These are phyloP conservation scores for Mesorhabditis sp. DNA, from an alignment of 2,888 invertebrate genomes.

Conservation along the genomic window DNA sequence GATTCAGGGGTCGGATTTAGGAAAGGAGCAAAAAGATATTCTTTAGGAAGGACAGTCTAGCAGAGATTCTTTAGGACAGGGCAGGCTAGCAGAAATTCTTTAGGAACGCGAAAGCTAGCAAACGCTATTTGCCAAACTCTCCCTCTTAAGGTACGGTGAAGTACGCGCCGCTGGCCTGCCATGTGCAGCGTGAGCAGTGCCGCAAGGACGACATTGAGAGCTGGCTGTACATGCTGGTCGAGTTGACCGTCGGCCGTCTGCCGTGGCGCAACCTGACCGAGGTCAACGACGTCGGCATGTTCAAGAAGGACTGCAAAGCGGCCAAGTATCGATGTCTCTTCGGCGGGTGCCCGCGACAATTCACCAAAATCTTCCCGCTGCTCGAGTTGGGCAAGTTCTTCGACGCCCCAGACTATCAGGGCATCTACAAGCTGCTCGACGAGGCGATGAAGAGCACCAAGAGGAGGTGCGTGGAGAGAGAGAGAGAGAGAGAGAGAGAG, in stretches of 20 bases:
- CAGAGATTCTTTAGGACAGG: no score
- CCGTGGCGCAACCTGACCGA: constrained; percentile 42
- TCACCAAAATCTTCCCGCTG: constrained; percentile 33
- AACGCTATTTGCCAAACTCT: neutral
- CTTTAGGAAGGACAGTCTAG: no score
- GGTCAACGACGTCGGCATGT: constrained; percentile 36
- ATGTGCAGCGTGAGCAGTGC: constrained; percentile 38
- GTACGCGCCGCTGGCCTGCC: constrained; percentile 38
- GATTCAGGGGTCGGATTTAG: constrained; percentile 24
- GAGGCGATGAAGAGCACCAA: constrained; percentile 33
- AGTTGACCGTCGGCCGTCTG: constrained; percentile 32
- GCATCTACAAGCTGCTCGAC: constrained; percentile 35
- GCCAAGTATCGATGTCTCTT: constrained; percentile 28
- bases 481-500: no score
- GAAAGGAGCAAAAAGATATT: no score
- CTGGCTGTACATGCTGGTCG: constrained; percentile 49
- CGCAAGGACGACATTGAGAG: constrained; percentile 44
- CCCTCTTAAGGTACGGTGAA: constrained; percentile 27
- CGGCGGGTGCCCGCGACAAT: constrained; percentile 44
- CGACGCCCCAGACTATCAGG: constrained; percentile 42
- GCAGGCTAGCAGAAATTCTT: no score
- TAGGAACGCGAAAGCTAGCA: neutral
- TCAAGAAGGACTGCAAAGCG: constrained; percentile 32
- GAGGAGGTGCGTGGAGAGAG: neutral
- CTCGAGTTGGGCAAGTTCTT: constrained; percentile 42